Evolutionary conservation across 2,113 vertebrate genomes (phyloP), one percentile per base, ranked within the genome.

Genomic region (Gadus chalcogrammus): DNA sequence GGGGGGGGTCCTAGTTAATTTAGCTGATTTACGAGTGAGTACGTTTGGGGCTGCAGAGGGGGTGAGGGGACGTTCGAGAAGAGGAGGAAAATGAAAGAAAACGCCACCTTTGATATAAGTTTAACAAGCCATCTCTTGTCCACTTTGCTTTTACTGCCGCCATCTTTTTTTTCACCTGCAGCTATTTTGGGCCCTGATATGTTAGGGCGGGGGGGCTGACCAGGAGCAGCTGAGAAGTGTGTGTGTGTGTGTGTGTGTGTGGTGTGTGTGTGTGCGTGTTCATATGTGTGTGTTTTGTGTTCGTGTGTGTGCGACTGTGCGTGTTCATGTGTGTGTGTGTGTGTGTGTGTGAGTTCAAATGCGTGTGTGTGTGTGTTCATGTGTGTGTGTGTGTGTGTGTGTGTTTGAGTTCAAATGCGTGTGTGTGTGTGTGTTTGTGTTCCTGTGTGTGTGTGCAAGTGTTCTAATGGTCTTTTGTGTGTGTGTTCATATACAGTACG

Each of bases 111-210:
- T 76, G 68, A 84, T 83, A 84, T 35, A 53, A 78, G 22, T 83
- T 78, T 71, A 79, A 79, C 83, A 83, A 85, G 76, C 68, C 71
- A 69, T 63, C 17, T 73, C 72, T 80, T 85, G 84, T 85, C 70
- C 56, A 52, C 61, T 71, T 75, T 59, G 78, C 65, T 73, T 70
- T 58, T 58, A 63, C 61, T 63, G 65, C 17, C 73, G 42, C 68
- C 52, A 22, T 78, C 52, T 42, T 53, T 2, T 73, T n/a, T 74
- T 63, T 38, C 12, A 20, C 38, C 63, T 16, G 4, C 22, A 69
- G 64, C 80, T 87, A 80, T 86, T 89, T 85, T 69, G 62, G 76
- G 71, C 77, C 73, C 67, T 85, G 70, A 83, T 86, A 84, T 74
- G 82, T 74, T 80, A 74, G 64, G 74, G 65, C 72, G 72, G 77